Conservation (phyloP, 2,888 invertebrate genomes). For the Drepana falcataria region DNA sequence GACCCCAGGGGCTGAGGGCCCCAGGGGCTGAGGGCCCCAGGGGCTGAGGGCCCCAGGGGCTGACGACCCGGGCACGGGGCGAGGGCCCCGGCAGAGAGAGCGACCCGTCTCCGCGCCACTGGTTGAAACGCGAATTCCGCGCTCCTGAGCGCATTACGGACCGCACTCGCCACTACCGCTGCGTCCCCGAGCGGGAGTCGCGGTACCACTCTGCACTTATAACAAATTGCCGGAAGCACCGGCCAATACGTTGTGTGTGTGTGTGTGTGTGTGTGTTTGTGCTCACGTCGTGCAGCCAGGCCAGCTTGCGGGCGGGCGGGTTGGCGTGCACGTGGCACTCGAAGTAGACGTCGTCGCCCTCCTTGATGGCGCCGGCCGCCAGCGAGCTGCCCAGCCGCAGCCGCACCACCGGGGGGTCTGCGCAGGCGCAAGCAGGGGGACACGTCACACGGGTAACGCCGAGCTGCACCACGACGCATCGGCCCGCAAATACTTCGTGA, state of each 20-base stretch:
- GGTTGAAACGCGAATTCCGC: conserved; percentile 60
- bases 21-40: no score
- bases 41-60: no score
- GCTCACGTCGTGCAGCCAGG: conserved; percentile 94
- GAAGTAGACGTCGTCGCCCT: conserved; percentile 95
- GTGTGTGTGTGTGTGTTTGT: not conserved
- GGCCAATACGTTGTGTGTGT: not conserved
- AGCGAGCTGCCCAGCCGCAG: conserved; percentile 90
- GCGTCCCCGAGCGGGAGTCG: no score
- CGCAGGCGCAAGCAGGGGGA: no score
- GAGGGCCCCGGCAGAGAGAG: conserved; percentile 49
- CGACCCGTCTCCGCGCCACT: conserved; percentile 45
- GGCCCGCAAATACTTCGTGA: no score
- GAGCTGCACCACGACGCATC: no score
- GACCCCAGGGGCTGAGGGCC: no score
- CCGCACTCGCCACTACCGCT: conserved; percentile 26
- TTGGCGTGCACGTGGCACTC: conserved; percentile 95
- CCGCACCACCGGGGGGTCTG: conserved; percentile 92
- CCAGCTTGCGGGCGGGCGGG: conserved; percentile 89
- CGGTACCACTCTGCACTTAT: no score
- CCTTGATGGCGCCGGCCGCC: conserved; percentile 92
- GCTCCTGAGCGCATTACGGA: conserved; percentile 70
- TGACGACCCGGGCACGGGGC: no score
- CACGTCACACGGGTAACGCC: no score
- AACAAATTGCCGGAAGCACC: no score